These are phyloP conservation scores for Polydrusus pterygomalis DNA, from an alignment of 2,888 invertebrate species.

Conservation along the genomic window DNA sequence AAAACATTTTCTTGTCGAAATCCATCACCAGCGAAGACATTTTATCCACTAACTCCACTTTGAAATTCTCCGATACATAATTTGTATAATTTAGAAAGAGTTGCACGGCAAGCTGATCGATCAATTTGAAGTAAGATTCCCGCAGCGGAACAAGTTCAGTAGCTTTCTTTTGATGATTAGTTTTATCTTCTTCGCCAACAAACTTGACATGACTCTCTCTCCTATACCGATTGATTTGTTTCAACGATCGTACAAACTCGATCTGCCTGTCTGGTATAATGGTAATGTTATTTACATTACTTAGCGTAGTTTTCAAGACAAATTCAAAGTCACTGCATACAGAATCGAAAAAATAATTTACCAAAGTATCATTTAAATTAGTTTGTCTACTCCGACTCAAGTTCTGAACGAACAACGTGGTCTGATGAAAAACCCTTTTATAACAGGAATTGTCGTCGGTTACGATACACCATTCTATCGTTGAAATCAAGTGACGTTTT, in stretches of 20 bases:
- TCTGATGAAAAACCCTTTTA: slow-evolving; percentile 73
- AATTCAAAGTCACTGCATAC: slow-evolving; percentile 67
- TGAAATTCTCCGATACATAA: slow-evolving; percentile 72
- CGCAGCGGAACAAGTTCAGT: slow-evolving; percentile 58
- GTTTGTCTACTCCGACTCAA: slow-evolving; percentile 73
- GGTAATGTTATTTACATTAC: slow-evolving; percentile 57
- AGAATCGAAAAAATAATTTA: slow-evolving; percentile 70
- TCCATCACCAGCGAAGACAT: slow-evolving; percentile 75
- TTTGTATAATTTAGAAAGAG: slow-evolving; percentile 75
- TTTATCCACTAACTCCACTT: slow-evolving; percentile 73
- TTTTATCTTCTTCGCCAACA: slow-evolving; percentile 49
- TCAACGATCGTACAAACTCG: slow-evolving; percentile 72
- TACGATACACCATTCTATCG: slow-evolving; percentile 72
- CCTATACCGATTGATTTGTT: slow-evolving; percentile 70
- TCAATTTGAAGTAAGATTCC: slow-evolving; percentile 70
- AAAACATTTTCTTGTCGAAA: slow-evolving; percentile 76
- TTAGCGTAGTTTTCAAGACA: slow-evolving; percentile 62
- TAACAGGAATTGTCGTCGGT: slow-evolving; percentile 69
- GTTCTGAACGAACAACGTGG: slow-evolving; percentile 74
- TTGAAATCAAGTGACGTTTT: slow-evolving; percentile 71
- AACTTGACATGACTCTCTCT: slow-evolving; percentile 76
- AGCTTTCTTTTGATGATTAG: not conserved
- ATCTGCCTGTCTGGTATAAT: slow-evolving; percentile 68
- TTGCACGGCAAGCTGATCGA: slow-evolving; percentile 72
- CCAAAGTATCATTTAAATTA: slow-evolving; percentile 67